These are phyloP conservation scores for Xiphorhynchus elegans DNA, from an alignment of 2,113 vertebrate species.

Conservation along the genomic window DNA sequence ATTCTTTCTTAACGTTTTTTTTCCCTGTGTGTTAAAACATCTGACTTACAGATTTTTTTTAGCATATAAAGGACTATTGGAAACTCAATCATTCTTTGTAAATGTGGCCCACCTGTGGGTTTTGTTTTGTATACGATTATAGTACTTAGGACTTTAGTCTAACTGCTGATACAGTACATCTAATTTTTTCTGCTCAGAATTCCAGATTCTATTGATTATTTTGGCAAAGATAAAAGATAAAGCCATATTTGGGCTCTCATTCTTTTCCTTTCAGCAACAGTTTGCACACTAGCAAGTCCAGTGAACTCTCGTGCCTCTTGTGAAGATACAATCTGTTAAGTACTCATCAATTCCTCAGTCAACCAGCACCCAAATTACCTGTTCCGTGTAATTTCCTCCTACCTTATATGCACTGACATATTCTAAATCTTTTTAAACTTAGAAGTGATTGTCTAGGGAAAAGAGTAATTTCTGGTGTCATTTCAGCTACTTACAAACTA, in stretches of 20 bases:
- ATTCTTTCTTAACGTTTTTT: background rate
- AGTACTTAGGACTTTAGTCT: background rate
- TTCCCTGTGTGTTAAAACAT: background rate
- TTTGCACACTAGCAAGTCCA: background rate
- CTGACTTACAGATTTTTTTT: background rate
- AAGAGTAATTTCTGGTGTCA: background rate
- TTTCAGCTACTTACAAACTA: constrained; percentile 34
- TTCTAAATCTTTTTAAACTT: constrained; percentile 38
- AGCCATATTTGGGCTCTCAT: background rate
- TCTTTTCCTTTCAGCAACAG: background rate
- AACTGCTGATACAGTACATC: background rate
- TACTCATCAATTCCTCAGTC: constrained; percentile 24
- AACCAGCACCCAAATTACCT: constrained; percentile 45
- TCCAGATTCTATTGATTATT: background rate
- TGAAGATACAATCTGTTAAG: constrained; percentile 35
- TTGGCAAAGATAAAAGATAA: background rate
- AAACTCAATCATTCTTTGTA: background rate
- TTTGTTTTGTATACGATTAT: background rate
- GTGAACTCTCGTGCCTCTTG: background rate
- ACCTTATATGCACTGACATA: constrained; percentile 33
- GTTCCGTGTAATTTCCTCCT: constrained; percentile 9
- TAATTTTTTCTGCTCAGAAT: background rate
- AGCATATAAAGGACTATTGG: background rate
- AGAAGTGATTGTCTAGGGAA: constrained; percentile 31
- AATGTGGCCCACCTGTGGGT: background rate